Percentiles rank a stretch among this genome's conserved stretches.
Evolutionary conservation across 2,888 invertebrate genomes (phyloP).

Genomic region (Drosophila antonietae): DNA sequence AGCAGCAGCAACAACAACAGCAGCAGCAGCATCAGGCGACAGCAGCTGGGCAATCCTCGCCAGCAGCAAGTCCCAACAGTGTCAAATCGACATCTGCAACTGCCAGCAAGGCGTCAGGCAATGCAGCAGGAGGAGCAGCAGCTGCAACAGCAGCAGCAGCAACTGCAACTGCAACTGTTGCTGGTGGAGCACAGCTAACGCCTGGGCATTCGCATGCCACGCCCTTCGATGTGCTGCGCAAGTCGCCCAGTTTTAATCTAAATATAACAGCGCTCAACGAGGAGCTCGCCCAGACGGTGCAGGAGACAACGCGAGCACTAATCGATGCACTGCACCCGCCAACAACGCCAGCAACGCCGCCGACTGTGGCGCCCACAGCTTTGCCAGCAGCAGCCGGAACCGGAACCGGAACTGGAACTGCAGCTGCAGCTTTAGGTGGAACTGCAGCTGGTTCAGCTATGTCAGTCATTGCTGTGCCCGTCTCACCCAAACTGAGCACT

Average conservation of each 20-base stretch:
- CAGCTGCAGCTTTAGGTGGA: too few species aligned
- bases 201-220: constrained; percentile 48
- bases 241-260: constrained; percentile 84
- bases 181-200: constrained; percentile 21
- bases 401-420: neutral
- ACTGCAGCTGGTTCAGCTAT: constrained; percentile 5
- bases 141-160: neutral
- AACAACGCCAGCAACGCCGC: constrained; percentile 45
- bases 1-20: constrained; percentile 20
- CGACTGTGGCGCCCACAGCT: neutral
- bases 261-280: constrained; percentile 83
- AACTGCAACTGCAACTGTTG: neutral
- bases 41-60: constrained; percentile 9
- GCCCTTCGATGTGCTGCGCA: constrained; percentile 85
- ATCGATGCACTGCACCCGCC: constrained; percentile 77
- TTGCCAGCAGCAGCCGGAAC: neutral
- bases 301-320: constrained; percentile 81
- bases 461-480: constrained; percentile 22
- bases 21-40: constrained; percentile 8
- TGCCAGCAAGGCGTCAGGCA: neutral
- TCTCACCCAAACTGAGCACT: constrained; percentile 61
- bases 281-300: constrained; percentile 82
- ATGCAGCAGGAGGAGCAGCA: neutral
- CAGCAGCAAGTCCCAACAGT: constrained; percentile 27
- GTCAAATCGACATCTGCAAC: neutral